These are phyloP conservation scores for Adelosebastes latens DNA, from an alignment of 2,797 vertebrate genomes.

Conservation along the genomic window DNA sequence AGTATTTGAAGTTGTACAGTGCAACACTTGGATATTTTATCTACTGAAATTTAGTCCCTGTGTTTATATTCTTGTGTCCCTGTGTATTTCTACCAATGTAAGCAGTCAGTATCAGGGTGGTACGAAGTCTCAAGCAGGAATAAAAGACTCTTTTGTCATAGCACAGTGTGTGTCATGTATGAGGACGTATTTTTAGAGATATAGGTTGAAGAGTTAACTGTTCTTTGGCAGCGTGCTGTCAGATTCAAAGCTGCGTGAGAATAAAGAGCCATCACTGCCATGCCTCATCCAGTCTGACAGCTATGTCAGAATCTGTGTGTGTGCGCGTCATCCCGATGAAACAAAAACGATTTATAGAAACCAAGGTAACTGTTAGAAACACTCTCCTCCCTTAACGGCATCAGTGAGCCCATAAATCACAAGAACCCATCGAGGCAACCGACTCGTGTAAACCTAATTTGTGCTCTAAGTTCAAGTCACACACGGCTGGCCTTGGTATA, in stretches of 20 bases:
- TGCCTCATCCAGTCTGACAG: background rate
- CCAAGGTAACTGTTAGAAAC: background rate
- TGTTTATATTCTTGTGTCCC: background rate
- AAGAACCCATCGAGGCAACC: background rate
- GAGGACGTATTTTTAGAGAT: background rate
- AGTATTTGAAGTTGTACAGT: background rate
- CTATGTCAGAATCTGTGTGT: background rate
- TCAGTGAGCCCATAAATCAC: background rate
- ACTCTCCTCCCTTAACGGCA: background rate
- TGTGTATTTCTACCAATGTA: background rate
- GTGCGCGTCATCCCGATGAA: background rate
- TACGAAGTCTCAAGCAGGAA: background rate
- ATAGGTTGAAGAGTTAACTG: background rate
- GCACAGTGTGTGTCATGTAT: background rate
- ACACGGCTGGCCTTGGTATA: background rate
- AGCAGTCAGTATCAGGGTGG: background rate
- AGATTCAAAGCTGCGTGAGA: background rate
- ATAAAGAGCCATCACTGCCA: slow-evolving; percentile 9
- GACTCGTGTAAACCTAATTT: background rate
- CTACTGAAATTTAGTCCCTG: background rate
- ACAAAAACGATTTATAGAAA: background rate
- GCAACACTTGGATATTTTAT: background rate
- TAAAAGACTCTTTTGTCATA: background rate
- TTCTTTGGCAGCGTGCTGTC: background rate
- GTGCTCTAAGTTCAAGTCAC: background rate